phyloP scores from a whole-genome alignment of 53 echinoderm and acorn worm species.

The Henricia sp. region DNA sequence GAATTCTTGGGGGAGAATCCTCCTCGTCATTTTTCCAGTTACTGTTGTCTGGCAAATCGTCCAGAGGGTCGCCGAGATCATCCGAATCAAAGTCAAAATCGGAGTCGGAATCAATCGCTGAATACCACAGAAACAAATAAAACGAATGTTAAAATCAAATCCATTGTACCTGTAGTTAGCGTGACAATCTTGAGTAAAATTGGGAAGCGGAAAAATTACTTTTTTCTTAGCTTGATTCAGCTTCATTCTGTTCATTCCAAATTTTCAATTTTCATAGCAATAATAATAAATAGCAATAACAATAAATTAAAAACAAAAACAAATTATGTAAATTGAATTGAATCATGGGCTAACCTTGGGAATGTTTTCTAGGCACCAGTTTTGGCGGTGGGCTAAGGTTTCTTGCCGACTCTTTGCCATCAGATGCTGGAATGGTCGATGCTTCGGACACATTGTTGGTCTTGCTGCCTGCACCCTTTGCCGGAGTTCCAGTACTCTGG shows the following conservation, averaged over 20 bases:
- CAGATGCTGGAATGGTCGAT: background rate
- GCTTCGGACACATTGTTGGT: constrained; percentile 27
- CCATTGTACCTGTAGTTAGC: too few relatives aligned
- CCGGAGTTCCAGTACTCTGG: background rate
- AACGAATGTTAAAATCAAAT: too few relatives aligned
- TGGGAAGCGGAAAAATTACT: too few relatives aligned
- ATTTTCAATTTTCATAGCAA: too few relatives aligned
- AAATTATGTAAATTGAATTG: too few relatives aligned
- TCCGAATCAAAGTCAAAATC: constrained; percentile 55
- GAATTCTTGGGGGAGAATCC: constrained; percentile 29
- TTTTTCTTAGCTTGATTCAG: too few relatives aligned
- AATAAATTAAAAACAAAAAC: too few relatives aligned
- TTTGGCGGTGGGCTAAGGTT: constrained; percentile 3
- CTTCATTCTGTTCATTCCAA: too few relatives aligned
- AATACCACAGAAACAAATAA: background rate
- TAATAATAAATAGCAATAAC: too few relatives aligned
- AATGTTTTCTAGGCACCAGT: constrained; percentile 28
- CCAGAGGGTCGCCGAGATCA: constrained; percentile 32
- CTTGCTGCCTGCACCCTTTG: background rate
- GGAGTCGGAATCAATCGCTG: constrained; percentile 30
- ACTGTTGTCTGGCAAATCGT: constrained; percentile 41
- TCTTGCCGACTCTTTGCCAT: constrained; percentile 32
- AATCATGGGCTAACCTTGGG: constrained; percentile 14
- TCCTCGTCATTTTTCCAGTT: background rate
- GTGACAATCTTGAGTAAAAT: too few relatives aligned